These are phyloP conservation scores for Paramisgurnus dabryanus DNA, from an alignment of 2,113 vertebrate species.

Conservation along the genomic window DNA sequence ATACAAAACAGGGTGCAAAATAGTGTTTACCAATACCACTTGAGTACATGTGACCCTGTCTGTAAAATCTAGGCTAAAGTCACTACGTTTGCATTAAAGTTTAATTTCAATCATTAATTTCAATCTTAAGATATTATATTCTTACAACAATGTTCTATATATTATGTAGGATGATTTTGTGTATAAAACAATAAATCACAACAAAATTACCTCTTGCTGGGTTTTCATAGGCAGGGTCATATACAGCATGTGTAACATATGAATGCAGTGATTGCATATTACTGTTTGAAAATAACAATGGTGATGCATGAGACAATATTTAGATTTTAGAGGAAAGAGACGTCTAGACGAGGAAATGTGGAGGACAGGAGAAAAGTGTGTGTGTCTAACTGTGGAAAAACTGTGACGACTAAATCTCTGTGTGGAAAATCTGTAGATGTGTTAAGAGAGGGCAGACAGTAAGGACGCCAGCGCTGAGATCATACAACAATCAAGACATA, in stretches of 20 bases:
- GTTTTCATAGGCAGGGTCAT: neutral
- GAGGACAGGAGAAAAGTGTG: constrained; percentile 6
- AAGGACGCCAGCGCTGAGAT: constrained; percentile 27
- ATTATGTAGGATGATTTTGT: no score
- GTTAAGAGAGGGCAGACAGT: constrained; percentile 29
- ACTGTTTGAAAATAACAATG: no score
- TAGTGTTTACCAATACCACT: neutral
- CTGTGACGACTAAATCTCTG: neutral
- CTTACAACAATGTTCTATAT: no score
- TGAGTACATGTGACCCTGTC: neutral
- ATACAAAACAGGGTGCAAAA: neutral
- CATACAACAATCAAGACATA: constrained; percentile 27
- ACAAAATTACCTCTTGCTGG: no score
- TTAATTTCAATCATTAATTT: no score
- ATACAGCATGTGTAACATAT: neutral
- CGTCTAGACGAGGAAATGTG: neutral
- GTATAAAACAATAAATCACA: no score
- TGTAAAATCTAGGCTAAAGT: no score
- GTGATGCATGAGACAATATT: constrained; percentile 11
- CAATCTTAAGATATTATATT: no score
- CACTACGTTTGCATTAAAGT: no score
- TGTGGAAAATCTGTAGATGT: constrained; percentile 28
- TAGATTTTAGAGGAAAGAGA: neutral
- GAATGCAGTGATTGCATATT: neutral
- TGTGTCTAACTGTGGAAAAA: constrained; percentile 19